Evolutionary conservation across 2,888 invertebrate species (phyloP), one percentile per base, ranked within the genome.

Genomic region (Ormia ochracea): DNA sequence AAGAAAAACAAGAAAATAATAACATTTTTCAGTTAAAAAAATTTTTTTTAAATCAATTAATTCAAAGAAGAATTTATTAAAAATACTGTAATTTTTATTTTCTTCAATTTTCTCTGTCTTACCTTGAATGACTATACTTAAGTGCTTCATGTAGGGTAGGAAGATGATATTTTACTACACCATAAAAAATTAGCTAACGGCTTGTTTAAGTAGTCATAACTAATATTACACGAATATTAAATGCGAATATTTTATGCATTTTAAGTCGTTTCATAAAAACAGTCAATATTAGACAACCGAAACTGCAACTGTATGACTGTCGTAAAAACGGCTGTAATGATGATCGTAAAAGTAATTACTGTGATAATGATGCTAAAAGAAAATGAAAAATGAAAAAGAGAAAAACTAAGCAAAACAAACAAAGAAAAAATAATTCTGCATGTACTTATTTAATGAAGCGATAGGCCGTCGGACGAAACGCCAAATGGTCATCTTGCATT

Each of bases 241-340:
- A 68, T 66, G 33, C 23, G 19, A 45, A 14, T 56, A 72, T 68
- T 76, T 80, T 50, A 80, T 63, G 45, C 3, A 70, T 66, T 68
- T 76, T 56, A 72, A 50, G 41, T 80, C 66, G 76, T 61, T 76
- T 54, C 54, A 72, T 72, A 68, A 61, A 72, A 68, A 69, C 50
- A 69, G 33, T 68, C 26, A 36, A 65, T 72, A 61, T 73, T 56
- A 43, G 66, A 76, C 76, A 75, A 56, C 23, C 26, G 14, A 66
- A 76, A 76, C 76, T 76, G 72, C 76, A 76, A 63, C 72, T 65
- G 73, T 66, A 61, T 31, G 78, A 63, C 56, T 43, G 63, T 68
- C 79, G 36, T 75, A 70, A 61, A 79, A 63, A 61, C 14, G 38
- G 41, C 48, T 43, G 21, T 78, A 33, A 66, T 28, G 52, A 45